These are phyloP conservation scores for Sebastes variabilis DNA, from an alignment of 2,797 vertebrate species.

Conservation along the genomic window DNA sequence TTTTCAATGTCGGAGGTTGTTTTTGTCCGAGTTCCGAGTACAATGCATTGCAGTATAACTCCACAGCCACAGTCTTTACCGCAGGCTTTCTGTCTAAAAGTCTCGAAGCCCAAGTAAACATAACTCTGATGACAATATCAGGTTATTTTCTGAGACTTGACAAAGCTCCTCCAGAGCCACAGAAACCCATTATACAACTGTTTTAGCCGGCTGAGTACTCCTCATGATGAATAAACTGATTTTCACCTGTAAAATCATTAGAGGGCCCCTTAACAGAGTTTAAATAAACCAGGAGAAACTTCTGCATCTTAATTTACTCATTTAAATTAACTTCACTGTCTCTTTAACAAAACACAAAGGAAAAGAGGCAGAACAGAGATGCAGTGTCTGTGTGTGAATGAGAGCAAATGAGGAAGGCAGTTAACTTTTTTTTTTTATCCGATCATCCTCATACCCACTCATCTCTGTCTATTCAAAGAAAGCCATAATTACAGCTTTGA, in stretches of 20 bases:
- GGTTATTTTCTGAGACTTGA: not conserved
- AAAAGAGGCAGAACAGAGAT: slow-evolving; percentile 2
- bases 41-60: too few species aligned
- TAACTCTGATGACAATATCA: not conserved
- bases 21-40: too few species aligned
- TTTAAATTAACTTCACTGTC: not conserved
- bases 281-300: slow-evolving; percentile 8
- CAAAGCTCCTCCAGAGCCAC: not conserved
- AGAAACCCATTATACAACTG: not conserved
- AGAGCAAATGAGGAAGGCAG: slow-evolving; percentile 40
- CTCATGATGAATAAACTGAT: not conserved
- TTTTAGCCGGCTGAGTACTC: not conserved
- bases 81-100: not conserved
- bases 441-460: slow-evolving; percentile 74
- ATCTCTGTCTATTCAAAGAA: slow-evolving; percentile 80
- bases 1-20: too few species aligned
- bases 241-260: not conserved
- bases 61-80: not conserved
- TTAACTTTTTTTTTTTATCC: slow-evolving; percentile 58
- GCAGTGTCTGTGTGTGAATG: slow-evolving; percentile 23
- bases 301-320: not conserved
- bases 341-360: not conserved
- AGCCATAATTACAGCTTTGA: slow-evolving; percentile 85
- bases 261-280: not conserved
- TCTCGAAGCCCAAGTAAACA: not conserved